Evolutionary conservation across 2,888 invertebrate species (phyloP).

Genomic region (Caenorhabditis parvicauda): DNA sequence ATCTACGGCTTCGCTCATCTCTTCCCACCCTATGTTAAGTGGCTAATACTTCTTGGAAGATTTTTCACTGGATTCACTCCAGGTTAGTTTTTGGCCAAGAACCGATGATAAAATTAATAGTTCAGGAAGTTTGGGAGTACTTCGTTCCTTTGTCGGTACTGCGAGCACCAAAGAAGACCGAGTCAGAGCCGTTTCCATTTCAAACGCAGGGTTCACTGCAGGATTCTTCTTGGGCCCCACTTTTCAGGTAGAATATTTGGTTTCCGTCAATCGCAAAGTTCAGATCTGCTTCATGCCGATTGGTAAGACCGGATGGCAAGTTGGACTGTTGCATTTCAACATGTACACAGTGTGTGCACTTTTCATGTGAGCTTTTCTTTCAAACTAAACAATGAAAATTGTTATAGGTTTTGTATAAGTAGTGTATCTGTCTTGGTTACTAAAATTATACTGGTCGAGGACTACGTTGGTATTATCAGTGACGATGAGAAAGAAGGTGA

Average conservation of each 20-base stretch:
- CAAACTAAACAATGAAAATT: background rate
- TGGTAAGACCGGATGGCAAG: conserved; percentile 16
- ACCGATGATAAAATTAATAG: background rate
- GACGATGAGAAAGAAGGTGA: conserved; percentile 21
- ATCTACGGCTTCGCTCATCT: conserved; percentile 27
- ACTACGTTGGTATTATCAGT: conserved; percentile 35
- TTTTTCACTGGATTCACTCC: conserved; percentile 30
- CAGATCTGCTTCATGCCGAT: conserved; percentile 32
- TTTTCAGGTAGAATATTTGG: conserved; percentile 23
- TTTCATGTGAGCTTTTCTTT: conserved; percentile 25
- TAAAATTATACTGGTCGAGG: conserved; percentile 20
- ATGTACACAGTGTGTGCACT: conserved; percentile 39
- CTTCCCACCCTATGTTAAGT: conserved; percentile 16
- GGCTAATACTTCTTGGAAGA: conserved; percentile 21
- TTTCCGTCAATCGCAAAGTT: background rate
- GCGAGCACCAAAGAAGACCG: conserved; percentile 40
- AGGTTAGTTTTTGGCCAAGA: conserved; percentile 11
- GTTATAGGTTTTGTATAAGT: conserved; percentile 5
- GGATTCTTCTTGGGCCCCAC: conserved; percentile 41
- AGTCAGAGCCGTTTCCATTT: conserved; percentile 33
- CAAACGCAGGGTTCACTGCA: conserved; percentile 34
- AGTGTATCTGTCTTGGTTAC: conserved; percentile 19
- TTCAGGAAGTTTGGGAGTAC: conserved; percentile 31
- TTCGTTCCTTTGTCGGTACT: conserved; percentile 32
- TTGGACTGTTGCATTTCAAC: conserved; percentile 28